These are phyloP conservation scores for Macrobrachium nipponense DNA, from an alignment of 1,140 invertebrate genomes.

Conservation along the genomic window DNA sequence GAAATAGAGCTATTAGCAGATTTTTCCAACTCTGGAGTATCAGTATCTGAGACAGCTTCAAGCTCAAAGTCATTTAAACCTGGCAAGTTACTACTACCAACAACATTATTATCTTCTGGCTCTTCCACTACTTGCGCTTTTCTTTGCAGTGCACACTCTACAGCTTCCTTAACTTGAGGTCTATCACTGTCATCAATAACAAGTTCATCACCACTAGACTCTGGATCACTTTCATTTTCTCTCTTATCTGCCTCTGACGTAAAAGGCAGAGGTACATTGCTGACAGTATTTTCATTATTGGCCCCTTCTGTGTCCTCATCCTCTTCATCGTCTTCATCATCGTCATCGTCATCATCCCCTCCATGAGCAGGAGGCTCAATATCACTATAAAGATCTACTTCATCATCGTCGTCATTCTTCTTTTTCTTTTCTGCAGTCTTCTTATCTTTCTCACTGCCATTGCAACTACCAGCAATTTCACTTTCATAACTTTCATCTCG, in stretches of 20 bases:
- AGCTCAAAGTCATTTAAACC: constrained; percentile 60
- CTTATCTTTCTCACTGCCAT: constrained; percentile 64
- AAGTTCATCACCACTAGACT: constrained; percentile 62
- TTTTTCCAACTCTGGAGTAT: constrained; percentile 64
- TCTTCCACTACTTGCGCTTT: constrained; percentile 62
- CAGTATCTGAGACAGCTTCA: constrained; percentile 64
- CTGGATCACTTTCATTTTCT: constrained; percentile 59
- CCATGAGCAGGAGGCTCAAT: constrained; percentile 54
- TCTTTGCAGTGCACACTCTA: constrained; percentile 68
- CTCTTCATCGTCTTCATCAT: constrained; percentile 49
- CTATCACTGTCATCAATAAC: constrained; percentile 65
- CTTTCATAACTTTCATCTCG: constrained; percentile 36
- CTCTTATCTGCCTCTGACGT: constrained; percentile 51
- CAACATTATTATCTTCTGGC: constrained; percentile 65
- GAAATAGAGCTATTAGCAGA: constrained; percentile 64
- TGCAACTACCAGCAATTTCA: constrained; percentile 67
- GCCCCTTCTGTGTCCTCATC: constrained; percentile 33
- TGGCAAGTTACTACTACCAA: constrained; percentile 58
- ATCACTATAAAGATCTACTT: constrained; percentile 56
- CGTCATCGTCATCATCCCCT: constrained; percentile 43
- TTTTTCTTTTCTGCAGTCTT: constrained; percentile 50
- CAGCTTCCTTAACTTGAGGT: constrained; percentile 64
- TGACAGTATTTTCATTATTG: neutral
- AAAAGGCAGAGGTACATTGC: constrained; percentile 7
- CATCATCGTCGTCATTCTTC: constrained; percentile 56